phyloP scores from a whole-genome alignment of 2,888 invertebrate species.

The Choreutis nemorana region DNA sequence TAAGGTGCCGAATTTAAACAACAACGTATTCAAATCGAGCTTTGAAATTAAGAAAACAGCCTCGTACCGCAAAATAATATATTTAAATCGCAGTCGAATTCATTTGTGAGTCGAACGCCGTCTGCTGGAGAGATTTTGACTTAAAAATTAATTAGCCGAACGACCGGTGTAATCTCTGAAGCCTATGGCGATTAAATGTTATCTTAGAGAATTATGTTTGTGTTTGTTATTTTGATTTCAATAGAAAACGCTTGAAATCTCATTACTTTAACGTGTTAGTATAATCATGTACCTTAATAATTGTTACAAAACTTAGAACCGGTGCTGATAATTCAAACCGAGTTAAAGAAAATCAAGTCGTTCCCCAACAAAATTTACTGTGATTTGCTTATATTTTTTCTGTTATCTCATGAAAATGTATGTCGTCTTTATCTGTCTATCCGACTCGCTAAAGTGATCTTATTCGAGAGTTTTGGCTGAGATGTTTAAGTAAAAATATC shows the following conservation, averaged over 20 bases:
- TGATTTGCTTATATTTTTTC: constrained; percentile 38
- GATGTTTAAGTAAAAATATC: constrained; percentile 30
- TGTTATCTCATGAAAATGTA: constrained; percentile 48
- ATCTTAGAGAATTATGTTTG: constrained; percentile 28
- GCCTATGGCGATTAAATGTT: constrained; percentile 44
- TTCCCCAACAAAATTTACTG: no score
- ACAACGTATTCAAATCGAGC: constrained; percentile 25
- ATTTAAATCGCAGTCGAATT: constrained; percentile 48
- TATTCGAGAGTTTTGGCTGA: constrained; percentile 35
- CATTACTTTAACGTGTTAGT: no score
- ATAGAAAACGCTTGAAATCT: no score
- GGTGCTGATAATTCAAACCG: no score
- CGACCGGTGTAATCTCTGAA: constrained; percentile 59
- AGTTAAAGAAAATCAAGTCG: no score
- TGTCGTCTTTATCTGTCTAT: constrained; percentile 49
- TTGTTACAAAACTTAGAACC: no score
- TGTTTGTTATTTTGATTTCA: no score
- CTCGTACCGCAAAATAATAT: constrained; percentile 15
- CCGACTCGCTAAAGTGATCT: constrained; percentile 46
- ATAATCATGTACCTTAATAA: no score
- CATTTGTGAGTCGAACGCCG: constrained; percentile 42
- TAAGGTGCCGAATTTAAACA: no score
- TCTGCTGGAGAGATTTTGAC: constrained; percentile 42
- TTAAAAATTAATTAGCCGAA: constrained; percentile 67
- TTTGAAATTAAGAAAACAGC: constrained; percentile 29